phyloP scores from a whole-genome alignment of 2,888 invertebrate species.

The Cosmopolites sordidus region DNA sequence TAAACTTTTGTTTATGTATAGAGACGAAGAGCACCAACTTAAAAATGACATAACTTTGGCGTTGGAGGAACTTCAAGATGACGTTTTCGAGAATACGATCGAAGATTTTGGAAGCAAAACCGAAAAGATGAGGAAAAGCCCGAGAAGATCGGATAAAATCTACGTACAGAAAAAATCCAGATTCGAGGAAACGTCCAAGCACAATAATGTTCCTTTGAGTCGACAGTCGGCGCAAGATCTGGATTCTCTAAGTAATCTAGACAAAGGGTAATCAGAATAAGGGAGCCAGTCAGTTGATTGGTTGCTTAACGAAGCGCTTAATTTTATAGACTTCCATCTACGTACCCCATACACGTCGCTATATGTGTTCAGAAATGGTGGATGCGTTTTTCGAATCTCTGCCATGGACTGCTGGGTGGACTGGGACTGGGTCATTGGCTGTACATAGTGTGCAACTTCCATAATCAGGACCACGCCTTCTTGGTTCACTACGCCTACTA shows the following conservation, averaged over 20 bases:
- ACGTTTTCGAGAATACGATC: slow-evolving; percentile 46
- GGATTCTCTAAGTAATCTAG: slow-evolving; percentile 27
- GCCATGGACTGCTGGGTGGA: slow-evolving; percentile 59
- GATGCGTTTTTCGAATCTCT: slow-evolving; percentile 53
- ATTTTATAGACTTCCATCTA: slow-evolving; percentile 28
- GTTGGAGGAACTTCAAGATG: slow-evolving; percentile 49
- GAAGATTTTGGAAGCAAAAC: slow-evolving; percentile 35
- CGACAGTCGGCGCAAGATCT: slow-evolving; percentile 35
- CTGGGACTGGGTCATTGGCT: slow-evolving; percentile 57
- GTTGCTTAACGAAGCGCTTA: background rate
- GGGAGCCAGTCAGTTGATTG: background rate
- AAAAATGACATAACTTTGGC: slow-evolving; percentile 46
- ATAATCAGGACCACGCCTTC: slow-evolving; percentile 42
- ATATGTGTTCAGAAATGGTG: slow-evolving; percentile 53
- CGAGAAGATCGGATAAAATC: slow-evolving; percentile 43
- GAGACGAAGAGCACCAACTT: slow-evolving; percentile 44
- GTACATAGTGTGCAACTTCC: slow-evolving; percentile 53
- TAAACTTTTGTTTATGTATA: too few species aligned
- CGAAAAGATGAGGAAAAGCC: slow-evolving; percentile 42
- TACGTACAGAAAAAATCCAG: slow-evolving; percentile 48
- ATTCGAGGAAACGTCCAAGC: slow-evolving; percentile 41
- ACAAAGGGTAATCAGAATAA: slow-evolving; percentile 13
- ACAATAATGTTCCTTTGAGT: slow-evolving; percentile 30
- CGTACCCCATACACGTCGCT: slow-evolving; percentile 53
- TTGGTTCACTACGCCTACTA: slow-evolving; percentile 44